Conservation (phyloP, 2,113 vertebrate species). For the Stictonetta naevosa region DNA sequence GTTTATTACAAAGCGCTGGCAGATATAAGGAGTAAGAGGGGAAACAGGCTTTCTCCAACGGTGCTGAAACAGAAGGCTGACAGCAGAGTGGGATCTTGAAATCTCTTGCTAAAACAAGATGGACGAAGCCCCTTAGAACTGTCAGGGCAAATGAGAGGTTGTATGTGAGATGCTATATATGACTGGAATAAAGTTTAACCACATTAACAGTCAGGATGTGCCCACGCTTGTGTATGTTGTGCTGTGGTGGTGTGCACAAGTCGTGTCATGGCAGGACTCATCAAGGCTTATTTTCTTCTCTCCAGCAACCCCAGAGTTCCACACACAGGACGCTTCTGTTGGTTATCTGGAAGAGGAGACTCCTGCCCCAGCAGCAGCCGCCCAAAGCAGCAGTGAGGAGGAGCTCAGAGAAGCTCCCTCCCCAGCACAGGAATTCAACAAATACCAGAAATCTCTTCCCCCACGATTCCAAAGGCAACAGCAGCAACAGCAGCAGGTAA, state of each 20-base stretch:
- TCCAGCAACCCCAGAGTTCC: conserved; percentile 73
- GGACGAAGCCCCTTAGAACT: neutral
- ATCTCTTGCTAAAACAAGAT: neutral
- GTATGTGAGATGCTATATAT: neutral
- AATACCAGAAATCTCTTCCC: conserved; percentile 89
- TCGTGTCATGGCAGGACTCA: neutral
- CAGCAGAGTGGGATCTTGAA: neutral
- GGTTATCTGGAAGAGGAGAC: conserved; percentile 80
- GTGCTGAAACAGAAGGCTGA: neutral
- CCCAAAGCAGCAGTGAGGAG: conserved; percentile 83
- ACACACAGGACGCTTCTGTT: conserved; percentile 66
- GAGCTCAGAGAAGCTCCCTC: conserved; percentile 84
- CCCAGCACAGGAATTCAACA: conserved; percentile 85
- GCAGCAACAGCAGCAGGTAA: conserved; percentile 75
- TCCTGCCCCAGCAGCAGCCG: conserved; percentile 18
- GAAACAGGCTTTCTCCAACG: neutral
- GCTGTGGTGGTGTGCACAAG: neutral
- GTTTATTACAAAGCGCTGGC: neutral
- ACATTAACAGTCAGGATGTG: accelerated
- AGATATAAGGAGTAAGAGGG: neutral
- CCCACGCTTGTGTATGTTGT: accelerated
- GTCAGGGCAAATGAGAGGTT: neutral
- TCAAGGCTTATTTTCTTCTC: neutral
- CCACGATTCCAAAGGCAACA: conserved; percentile 93
- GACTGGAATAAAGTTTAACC: neutral